Evolutionary conservation across 2,888 invertebrate species (phyloP).

Genomic region (Drosophila kanekoi): DNA sequence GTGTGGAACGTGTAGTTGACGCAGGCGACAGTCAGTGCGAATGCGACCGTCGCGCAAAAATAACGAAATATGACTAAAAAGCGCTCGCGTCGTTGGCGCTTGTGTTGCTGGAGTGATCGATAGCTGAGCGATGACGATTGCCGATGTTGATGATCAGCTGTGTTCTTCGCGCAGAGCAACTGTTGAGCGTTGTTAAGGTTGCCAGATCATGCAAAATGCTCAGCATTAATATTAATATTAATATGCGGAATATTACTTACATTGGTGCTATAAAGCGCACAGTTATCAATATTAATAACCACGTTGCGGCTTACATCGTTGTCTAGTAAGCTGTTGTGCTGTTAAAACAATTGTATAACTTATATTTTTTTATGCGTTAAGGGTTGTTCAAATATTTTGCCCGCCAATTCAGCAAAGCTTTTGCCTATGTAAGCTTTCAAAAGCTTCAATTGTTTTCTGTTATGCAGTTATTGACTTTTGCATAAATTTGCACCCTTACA

Average conservation of each 20-base stretch:
- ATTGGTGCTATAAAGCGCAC: constrained; percentile 59
- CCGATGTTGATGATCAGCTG: constrained; percentile 57
- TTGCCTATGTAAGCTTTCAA: background rate
- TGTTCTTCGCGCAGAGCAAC: constrained; percentile 26
- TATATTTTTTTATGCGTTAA: background rate
- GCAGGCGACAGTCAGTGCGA: constrained; percentile 85
- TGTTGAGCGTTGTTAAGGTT: constrained; percentile 39
- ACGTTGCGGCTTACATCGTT: constrained; percentile 70
- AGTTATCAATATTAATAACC: constrained; percentile 70
- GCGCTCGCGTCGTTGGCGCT: constrained; percentile 59
- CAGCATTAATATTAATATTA: background rate
- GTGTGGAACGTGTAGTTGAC: constrained; percentile 85
- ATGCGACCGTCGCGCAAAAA: constrained; percentile 85
- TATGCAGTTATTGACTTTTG: constrained; percentile 32
- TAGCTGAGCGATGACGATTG: constrained; percentile 56
- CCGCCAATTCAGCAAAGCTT: constrained; percentile 22
- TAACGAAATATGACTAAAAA: constrained; percentile 75
- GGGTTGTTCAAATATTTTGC: constrained; percentile 2
- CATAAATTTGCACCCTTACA: background rate
- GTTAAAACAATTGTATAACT: background rate
- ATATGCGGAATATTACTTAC: constrained; percentile 39
- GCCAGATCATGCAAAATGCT: constrained; percentile 33
- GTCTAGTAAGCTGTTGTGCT: constrained; percentile 67
- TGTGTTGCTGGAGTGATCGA: constrained; percentile 57
- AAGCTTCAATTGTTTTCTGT: constrained; percentile 26